Conservation (phyloP, 1,140 invertebrate species). For the Diachasmimorpha longicaudata region DNA sequence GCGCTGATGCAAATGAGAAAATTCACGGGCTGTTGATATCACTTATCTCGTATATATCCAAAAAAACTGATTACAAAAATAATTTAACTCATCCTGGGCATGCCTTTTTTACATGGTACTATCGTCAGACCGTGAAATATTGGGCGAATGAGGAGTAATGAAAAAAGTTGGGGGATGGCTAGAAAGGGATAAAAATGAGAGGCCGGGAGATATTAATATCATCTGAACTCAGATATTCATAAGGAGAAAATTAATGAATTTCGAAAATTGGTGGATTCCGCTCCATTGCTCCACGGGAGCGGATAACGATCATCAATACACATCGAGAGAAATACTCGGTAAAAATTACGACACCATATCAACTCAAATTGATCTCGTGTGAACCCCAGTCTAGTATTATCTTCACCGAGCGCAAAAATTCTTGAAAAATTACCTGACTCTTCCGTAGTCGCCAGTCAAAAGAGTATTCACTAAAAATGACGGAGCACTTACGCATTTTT, state of each 20-base stretch:
- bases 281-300: background rate
- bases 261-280: too few relatives aligned
- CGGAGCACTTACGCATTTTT: too few relatives aligned
- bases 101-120: background rate
- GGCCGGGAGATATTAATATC: background rate
- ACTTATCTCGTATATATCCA: background rate
- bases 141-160: background rate
- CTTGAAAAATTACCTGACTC: too few relatives aligned
- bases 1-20: conserved; percentile 3
- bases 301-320: background rate
- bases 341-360: too few relatives aligned
- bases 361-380: too few relatives aligned
- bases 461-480: too few relatives aligned
- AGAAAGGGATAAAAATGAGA: background rate
- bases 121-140: conserved; percentile 3
- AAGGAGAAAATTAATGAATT: background rate
- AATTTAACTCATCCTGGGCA: background rate
- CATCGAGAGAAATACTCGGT: too few relatives aligned
- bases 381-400: too few relatives aligned
- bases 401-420: too few relatives aligned
- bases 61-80: conserved; percentile 8
- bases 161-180: background rate
- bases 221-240: background rate
- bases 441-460: too few relatives aligned
- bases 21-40: conserved; percentile 10